A percentile compares a stretch with the other conserved stretches of the same genome.
Evolutionary conservation across 2,888 invertebrate species (phyloP).

Genomic region (Cylindroiulus punctatus): DNA sequence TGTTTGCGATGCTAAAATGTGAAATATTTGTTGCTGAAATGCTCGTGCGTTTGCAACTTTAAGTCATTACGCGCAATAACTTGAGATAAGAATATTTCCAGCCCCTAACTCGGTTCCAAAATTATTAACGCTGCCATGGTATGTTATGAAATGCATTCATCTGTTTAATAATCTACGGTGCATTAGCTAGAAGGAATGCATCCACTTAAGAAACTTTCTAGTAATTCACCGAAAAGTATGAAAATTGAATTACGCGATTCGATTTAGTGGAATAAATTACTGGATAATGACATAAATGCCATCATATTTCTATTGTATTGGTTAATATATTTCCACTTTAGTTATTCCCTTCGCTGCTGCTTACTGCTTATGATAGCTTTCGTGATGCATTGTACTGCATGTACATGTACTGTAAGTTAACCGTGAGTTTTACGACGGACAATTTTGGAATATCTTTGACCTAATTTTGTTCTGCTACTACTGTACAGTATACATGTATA

Average conservation of each 20-base stretch:
- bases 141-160: not conserved
- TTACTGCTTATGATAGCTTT: not conserved
- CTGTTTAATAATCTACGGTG: not conserved
- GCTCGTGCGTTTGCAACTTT: not conserved
- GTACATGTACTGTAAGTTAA: not conserved
- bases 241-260: not conserved
- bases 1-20: not conserved
- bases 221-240: not conserved
- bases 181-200: not conserved
- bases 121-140: not conserved
- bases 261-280: not conserved
- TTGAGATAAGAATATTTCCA: not conserved
- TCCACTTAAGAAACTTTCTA: slow-evolving; percentile 7
- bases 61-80: not conserved
- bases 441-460: no score
- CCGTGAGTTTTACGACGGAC: not conserved
- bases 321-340: not conserved
- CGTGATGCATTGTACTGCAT: no score
- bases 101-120: not conserved
- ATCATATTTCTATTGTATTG: not conserved
- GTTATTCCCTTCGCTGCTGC: not conserved
- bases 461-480: not conserved
- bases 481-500: no score
- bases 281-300: not conserved
- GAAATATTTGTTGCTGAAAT: not conserved